phyloP scores from a whole-genome alignment of 2,888 invertebrate species.

The Anarsia innoxiella region DNA sequence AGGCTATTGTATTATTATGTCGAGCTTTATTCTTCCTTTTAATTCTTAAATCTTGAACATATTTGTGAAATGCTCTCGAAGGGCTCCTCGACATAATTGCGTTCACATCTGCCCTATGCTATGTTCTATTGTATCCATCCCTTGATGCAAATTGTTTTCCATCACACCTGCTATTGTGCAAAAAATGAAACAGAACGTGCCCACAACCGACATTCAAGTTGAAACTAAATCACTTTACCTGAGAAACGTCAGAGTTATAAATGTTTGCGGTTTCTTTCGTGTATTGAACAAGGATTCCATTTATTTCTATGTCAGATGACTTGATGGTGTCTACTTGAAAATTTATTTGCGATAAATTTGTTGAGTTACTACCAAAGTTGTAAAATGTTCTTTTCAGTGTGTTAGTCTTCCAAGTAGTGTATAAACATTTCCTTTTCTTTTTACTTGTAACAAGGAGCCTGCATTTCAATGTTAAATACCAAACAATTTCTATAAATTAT shows the following conservation, averaged over 20 bases:
- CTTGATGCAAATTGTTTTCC: constrained; percentile 24
- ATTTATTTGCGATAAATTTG: no score
- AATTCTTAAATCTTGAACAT: constrained; percentile 1
- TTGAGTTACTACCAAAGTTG: no score
- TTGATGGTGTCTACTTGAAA: constrained; percentile 8
- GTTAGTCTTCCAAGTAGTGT: no score
- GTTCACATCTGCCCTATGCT: constrained; percentile 19
- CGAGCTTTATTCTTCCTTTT: constrained; percentile 6
- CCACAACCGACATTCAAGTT: constrained; percentile 10
- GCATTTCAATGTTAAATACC: no score
- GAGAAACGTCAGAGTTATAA: constrained; percentile 16
- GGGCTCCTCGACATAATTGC: constrained; percentile 1
- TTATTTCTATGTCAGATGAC: constrained; percentile 9
- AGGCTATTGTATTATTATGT: constrained; percentile 10
- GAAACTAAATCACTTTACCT: constrained; percentile 30
- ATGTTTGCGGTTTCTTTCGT: constrained; percentile 14
- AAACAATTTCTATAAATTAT: constrained; percentile 48
- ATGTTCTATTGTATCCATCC: constrained; percentile 28
- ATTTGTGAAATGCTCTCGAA: constrained; percentile 7
- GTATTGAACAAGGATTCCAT: constrained; percentile 7
- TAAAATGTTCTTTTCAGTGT: no score
- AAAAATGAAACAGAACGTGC: constrained; percentile 41
- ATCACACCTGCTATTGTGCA: constrained; percentile 42
- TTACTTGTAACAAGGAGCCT: no score
- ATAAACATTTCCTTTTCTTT: constrained; percentile 41